phyloP scores from a whole-genome alignment of 2,797 vertebrate species.

The Enteromius fasciolatus region DNA sequence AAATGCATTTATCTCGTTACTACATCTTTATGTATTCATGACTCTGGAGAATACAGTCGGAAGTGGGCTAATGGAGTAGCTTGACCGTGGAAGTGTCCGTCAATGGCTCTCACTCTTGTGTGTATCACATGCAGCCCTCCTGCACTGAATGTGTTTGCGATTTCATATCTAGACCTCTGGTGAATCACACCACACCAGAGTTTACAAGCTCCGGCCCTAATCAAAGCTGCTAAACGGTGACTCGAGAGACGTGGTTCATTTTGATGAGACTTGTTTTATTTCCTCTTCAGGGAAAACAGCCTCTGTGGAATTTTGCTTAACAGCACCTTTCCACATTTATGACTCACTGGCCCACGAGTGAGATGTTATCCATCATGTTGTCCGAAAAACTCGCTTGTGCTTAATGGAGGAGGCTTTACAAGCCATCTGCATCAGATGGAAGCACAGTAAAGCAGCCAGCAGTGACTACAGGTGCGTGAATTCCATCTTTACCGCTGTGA shows the following conservation, averaged over 20 bases:
- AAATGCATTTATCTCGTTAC: constrained; percentile 39
- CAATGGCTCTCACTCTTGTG: constrained; percentile 1
- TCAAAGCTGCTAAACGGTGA: constrained; percentile 42
- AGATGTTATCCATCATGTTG: constrained; percentile 41
- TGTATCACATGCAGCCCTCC: not conserved
- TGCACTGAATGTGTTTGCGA: constrained; percentile 4
- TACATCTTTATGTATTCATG: constrained; percentile 39
- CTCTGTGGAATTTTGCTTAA: constrained; percentile 42
- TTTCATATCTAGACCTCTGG: constrained; percentile 14
- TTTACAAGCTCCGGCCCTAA: constrained; percentile 11
- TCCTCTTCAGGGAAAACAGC: constrained; percentile 25
- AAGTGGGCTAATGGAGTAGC: constrained; percentile 29
- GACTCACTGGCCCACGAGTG: constrained; percentile 24
- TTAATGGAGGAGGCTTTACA: constrained; percentile 36
- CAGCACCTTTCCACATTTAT: constrained; percentile 22
- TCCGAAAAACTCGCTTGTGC: constrained; percentile 5
- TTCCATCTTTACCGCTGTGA: constrained; percentile 17
- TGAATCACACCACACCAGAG: constrained; percentile 26
- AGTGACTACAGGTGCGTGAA: not conserved
- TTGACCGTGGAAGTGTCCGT: not conserved
- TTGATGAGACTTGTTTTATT: constrained; percentile 30
- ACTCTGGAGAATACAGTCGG: constrained; percentile 26
- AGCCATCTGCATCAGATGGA: constrained; percentile 26
- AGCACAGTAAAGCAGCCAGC: constrained; percentile 34
- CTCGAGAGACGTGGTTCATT: constrained; percentile 24